Evolutionary conservation across 2,888 invertebrate genomes (phyloP), one percentile per base, ranked within the genome.

Genomic region (Lissonota sp.): DNA sequence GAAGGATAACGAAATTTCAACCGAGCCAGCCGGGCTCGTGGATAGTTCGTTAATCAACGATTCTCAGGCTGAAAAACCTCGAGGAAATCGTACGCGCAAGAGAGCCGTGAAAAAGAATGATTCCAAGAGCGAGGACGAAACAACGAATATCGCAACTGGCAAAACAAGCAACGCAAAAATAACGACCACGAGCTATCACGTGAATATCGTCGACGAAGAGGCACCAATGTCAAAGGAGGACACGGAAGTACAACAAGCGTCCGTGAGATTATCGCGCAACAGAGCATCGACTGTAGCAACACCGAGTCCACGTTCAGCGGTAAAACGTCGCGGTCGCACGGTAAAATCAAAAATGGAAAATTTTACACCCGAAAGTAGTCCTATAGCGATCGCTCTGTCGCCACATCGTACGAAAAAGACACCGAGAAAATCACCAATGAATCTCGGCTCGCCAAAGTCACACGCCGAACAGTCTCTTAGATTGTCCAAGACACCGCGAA

Each of bases 321-420:
- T 16, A 16, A 79, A 72, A 16, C 75, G 44, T 44, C 74, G 79
- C 5, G 58, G 10, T 6, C 73, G 79, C 7, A 57, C 14, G 0
- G 10, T 16, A 0, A 76, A 77, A 60, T 40, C 67, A 14, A 55
- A 80, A 0, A 71, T 69, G 7, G 71, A 64, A 40, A 77, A 83
- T 64, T 79, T 86, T 6, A 90, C 90, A 46, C 88, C 90, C 40
- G 87, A 90, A 51, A 88, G 85, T 60, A 90, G 88, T 70, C 89
- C 89, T 5, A 84, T 89, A 40, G 84, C 83, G 8, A 83, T 88
- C 4, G 84, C 70, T 80, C 73, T 88, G 1, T 84, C 89, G 6
- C 89, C 89, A 8, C 87, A 87, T 72, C 87, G 89, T 26, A 86
- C 88, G 0, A 84, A 80, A 0, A 90, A 90, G 63, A 90, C 88